Evolutionary conservation across 2,797 vertebrate genomes (phyloP), one percentile per base, ranked within the genome.

Genomic region (Melanotaenia pygmaea): DNA sequence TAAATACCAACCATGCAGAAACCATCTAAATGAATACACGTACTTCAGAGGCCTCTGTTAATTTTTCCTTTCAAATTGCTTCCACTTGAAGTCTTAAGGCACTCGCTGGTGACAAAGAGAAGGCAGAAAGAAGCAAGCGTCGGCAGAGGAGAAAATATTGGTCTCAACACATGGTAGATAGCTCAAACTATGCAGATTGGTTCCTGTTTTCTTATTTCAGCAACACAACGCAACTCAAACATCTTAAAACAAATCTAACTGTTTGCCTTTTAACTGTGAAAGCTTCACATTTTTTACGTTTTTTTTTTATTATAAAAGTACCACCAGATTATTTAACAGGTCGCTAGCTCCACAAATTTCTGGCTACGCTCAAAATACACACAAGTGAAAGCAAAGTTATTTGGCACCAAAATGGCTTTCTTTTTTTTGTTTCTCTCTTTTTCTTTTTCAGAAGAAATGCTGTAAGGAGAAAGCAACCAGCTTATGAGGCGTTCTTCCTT

Each of bases 21-120:
- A 24, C 47, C 0, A 4, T 51, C 9, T 22, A 37, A 59, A 65
- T 24, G 0, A 53, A 3, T 3, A 13, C 35, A n/a, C 74, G 61
- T 66, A 12, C 40, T 67, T 64, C 24, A 24, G n/a, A 76, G 28
- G 60, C 54, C 5, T 70, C 47, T 59, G 64, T 59, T 45, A 59
- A 73, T 38, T 73, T 75, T 82, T 57, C 24, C 65, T 54, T 65
- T 37, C 59, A 67, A 45, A 63, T 70, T 50, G 51, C 75, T 79
- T 76, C 51, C 70, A 68, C 26, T 47, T 86, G 61, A 45, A 58
- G 67, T 77, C 66, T 77, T 90, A 94, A 94, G 93, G 93, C 93
- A 93, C 92, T 92, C 78, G 35, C 62, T 76, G 92, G 91, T 83
- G 76, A 67, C 64, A 51, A 64, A 82, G 81, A 81, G 67, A 88